phyloP scores from a whole-genome alignment of 2,113 vertebrate genomes.

The Balaeniceps rex region DNA sequence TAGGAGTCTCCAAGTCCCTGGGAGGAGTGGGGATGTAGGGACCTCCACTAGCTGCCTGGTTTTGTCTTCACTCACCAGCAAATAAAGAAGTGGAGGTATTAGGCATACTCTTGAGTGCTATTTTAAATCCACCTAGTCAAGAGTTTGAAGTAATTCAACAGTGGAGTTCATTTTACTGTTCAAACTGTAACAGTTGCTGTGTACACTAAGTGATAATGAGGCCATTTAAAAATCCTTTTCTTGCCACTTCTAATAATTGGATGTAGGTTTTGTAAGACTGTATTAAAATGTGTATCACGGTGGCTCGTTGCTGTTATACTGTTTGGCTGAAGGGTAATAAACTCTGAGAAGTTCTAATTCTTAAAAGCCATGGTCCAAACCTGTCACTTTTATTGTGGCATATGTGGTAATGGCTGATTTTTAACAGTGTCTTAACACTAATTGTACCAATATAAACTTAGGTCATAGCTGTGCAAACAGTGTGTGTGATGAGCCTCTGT shows the following conservation, averaged over 20 bases:
- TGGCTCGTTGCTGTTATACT: neutral
- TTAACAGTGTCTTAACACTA: neutral
- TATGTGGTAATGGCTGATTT: neutral
- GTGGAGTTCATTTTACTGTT: neutral
- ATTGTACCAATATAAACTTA: neutral
- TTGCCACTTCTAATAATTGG: neutral
- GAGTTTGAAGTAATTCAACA: neutral
- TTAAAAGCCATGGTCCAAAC: neutral
- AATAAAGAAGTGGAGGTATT: neutral
- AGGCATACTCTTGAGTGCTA: neutral
- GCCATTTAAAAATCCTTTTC: slow-evolving; percentile 21
- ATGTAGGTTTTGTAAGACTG: neutral
- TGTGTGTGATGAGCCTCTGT: neutral
- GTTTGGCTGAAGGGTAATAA: neutral
- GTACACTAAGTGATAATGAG: slow-evolving; percentile 10
- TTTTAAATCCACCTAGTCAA: neutral
- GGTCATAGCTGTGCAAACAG: neutral
- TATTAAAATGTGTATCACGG: neutral
- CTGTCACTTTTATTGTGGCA: neutral
- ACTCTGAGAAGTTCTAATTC: neutral
- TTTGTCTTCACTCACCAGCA: neutral
- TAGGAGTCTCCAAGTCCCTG: neutral
- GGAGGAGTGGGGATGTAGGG: neutral
- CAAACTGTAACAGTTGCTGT: neutral
- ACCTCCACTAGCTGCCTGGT: neutral